These are phyloP conservation scores for Macrosoma leucophasiata DNA, from an alignment of 2,888 invertebrate species.

Conservation along the genomic window DNA sequence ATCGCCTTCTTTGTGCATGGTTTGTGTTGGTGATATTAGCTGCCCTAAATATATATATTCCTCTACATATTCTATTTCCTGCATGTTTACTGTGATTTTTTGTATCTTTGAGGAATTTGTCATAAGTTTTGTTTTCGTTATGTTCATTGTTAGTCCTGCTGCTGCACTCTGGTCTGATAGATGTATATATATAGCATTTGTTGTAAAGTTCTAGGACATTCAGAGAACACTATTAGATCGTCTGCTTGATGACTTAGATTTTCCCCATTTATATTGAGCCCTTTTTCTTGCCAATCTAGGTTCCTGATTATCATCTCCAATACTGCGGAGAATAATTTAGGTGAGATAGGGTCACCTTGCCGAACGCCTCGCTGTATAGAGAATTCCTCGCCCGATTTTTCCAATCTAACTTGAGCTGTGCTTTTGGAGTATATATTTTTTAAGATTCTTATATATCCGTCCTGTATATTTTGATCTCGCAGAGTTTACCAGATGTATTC, in stretches of 20 bases:
- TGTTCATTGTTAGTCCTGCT: background rate
- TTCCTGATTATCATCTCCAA: slow-evolving; percentile 7
- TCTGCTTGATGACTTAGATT: slow-evolving; percentile 9
- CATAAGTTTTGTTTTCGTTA: background rate
- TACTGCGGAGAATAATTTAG: slow-evolving; percentile 11
- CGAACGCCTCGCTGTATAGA: slow-evolving; percentile 8
- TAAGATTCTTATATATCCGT: slow-evolving; percentile 24
- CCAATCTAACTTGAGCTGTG: slow-evolving; percentile 23
- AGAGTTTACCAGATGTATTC: slow-evolving; percentile 22
- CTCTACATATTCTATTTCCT: background rate
- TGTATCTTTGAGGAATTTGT: too few relatives aligned
- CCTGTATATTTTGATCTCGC: slow-evolving; percentile 19
- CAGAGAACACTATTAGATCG: too few relatives aligned
- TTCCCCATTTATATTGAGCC: slow-evolving; percentile 13
- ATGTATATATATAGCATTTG: too few relatives aligned
- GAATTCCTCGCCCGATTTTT: slow-evolving; percentile 19
- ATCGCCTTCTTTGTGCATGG: slow-evolving; percentile 3
- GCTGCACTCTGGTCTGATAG: background rate
- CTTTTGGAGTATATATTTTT: slow-evolving; percentile 22
- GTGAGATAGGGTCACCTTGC: slow-evolving; percentile 12
- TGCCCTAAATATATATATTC: slow-evolving; percentile 1
- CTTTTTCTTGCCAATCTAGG: too few relatives aligned
- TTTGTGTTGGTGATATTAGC: background rate
- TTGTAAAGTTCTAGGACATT: too few relatives aligned
- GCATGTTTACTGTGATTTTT: too few relatives aligned